Evolutionary conservation across 2,888 invertebrate genomes (phyloP).

Genomic region (Heterodera filipjevi): DNA sequence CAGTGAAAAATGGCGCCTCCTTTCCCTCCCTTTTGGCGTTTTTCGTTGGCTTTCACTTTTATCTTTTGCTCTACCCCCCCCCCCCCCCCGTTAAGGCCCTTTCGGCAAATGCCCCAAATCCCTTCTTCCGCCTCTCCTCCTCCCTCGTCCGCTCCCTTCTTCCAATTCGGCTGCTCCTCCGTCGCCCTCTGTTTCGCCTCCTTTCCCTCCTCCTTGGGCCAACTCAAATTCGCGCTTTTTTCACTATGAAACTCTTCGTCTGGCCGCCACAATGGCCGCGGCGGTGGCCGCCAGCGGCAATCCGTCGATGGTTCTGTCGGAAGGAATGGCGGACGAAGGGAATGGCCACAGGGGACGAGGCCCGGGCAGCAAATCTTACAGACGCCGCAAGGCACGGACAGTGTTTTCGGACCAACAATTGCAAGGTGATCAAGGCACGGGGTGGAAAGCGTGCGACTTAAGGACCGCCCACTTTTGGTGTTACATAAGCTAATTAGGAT

Average conservation of each 20-base stretch:
- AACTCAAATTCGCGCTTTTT: slow-evolving; percentile 31
- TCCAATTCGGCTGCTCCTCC: neutral
- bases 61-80: no score
- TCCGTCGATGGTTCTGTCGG: neutral
- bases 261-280: slow-evolving; percentile 36
- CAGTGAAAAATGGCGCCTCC: neutral
- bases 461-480: neutral
- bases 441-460: no score
- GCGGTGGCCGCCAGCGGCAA: slow-evolving; percentile 31
- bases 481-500: neutral
- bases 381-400: slow-evolving; percentile 92
- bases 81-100: neutral
- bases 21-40: neutral
- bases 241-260: slow-evolving; percentile 6
- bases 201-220: slow-evolving; percentile 14
- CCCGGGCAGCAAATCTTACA: slow-evolving; percentile 79
- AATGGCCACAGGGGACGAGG: slow-evolving; percentile 45
- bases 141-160: neutral
- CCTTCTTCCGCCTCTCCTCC: neutral
- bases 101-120: neutral
- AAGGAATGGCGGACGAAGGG: slow-evolving; percentile 17
- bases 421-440: slow-evolving; percentile 45
- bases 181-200: neutral
- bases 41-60: no score
- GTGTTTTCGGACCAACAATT: slow-evolving; percentile 74